Percentiles rank a stretch among this genome's conserved stretches.
These are phyloP conservation scores for Furcifer pardalis DNA, from an alignment of 2,797 vertebrate genomes.

Conservation along the genomic window DNA sequence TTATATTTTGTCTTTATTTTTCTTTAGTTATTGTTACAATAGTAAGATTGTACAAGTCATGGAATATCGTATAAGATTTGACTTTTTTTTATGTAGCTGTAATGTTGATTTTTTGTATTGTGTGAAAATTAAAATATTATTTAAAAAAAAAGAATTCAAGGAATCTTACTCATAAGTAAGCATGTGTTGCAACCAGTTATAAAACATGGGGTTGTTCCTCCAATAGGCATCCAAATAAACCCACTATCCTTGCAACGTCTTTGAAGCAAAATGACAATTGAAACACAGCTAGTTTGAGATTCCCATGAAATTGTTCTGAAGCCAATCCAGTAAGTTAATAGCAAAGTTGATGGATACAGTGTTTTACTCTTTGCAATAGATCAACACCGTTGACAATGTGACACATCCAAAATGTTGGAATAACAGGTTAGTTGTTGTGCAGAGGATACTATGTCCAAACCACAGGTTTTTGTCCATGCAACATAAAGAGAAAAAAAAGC, in stretches of 20 bases:
- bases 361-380: slow-evolving; percentile 2
- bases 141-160: too few species aligned
- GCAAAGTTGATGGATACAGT: slow-evolving; percentile 3
- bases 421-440: slow-evolving; percentile 28
- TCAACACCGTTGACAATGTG: neutral
- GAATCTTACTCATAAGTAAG: neutral
- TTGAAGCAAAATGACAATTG: slow-evolving; percentile 28
- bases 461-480: slow-evolving; percentile 53
- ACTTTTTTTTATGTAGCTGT: too few species aligned
- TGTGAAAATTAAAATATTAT: too few species aligned
- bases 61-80: too few species aligned
- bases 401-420: neutral
- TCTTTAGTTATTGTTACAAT: too few species aligned
- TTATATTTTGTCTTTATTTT: too few species aligned
- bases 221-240: neutral
- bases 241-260: slow-evolving; percentile 26
- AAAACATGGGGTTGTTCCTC: neutral
- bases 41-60: too few species aligned
- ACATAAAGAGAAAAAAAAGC: slow-evolving; percentile 27
- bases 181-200: neutral
- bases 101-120: too few species aligned
- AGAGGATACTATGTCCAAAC: slow-evolving; percentile 55
- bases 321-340: neutral
- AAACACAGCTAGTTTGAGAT: slow-evolving; percentile 26
- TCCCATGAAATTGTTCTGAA: slow-evolving; percentile 23